These are phyloP conservation scores for Fukomys damarensis DNA, from an alignment of 2,113 vertebrate species.

Conservation along the genomic window DNA sequence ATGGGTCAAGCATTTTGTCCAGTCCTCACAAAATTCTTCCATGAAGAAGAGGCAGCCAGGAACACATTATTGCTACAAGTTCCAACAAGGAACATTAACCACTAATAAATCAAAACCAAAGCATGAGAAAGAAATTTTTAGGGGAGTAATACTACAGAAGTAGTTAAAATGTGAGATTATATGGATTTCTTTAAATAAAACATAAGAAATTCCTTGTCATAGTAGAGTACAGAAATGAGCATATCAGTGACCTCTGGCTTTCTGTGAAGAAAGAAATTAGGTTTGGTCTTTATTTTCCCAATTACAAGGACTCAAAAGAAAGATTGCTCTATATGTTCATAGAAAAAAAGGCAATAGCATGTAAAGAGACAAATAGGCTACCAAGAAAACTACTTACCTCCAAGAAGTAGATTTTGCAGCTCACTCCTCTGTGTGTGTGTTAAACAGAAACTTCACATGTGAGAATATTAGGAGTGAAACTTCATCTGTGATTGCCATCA, in stretches of 20 bases:
- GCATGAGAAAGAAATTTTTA: not conserved
- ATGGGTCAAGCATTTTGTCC: not conserved
- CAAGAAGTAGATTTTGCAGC: not conserved
- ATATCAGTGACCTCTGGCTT: not conserved
- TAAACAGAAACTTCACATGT: not conserved
- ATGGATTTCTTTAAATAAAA: not conserved
- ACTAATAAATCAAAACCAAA: not conserved
- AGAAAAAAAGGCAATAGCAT: not conserved
- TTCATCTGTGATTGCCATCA: not conserved
- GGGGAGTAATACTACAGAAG: not conserved
- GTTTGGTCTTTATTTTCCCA: not conserved
- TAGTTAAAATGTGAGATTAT: not conserved
- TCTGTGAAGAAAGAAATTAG: constrained; percentile 19
- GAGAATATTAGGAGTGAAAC: not conserved
- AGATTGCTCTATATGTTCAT: not conserved
- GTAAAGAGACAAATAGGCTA: not conserved
- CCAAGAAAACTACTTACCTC: not conserved
- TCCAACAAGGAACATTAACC: not conserved
- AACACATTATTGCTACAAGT: no score
- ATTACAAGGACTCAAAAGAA: not conserved
- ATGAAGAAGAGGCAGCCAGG: not conserved
- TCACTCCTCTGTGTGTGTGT: not conserved
- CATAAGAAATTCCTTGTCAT: not conserved
- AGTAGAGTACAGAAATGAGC: not conserved
- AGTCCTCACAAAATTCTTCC: not conserved